Base-by-base conservation (phyloP, 2,888 invertebrate genomes). In the Polyploca ridens region DNA sequence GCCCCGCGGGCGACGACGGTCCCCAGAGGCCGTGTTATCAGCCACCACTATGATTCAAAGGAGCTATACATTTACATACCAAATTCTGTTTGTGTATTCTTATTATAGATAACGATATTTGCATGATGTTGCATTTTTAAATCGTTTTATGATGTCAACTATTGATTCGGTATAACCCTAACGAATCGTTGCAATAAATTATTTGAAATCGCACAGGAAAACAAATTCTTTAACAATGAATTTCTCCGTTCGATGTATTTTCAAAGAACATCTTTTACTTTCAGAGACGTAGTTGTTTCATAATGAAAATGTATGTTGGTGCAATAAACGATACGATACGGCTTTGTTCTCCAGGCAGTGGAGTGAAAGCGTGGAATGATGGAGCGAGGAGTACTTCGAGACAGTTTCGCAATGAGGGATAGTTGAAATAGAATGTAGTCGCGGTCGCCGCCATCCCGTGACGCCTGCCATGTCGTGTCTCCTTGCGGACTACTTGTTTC, bases 281-380 rank as follows among this genome's bases (percentile, higher is more conserved):
- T 82, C 76, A 81, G 82, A 81, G 71, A 68, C 66, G 76, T 76
- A 78, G 77, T 84, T 78, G 79, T 82, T 80, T 77, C 75, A 73
- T 85, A 85, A 86, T 87, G 85, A 88, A 86, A 86, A 86, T 85
- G 79, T 81, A 85, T 86, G 82, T 83, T 79, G 69, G 72, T 74
- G 78, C 78, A 81, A 83, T 83, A 85, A 85, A 78, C 82, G 75
- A 75, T 76, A 78, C 82, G 75, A 75, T 76, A 73, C 68, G 71
- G 76, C 72, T 83, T 81, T 83, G 78, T 80, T 54, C 54, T 54
- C 19, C 54, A 54, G 27, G 27, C 27, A 27, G 54, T 54, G 19
- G 10, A 54, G 54, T 14, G 54, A 54, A 54, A 4, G 8, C 10
- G 54, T 49, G 54, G 19, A 54, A 19, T 64, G 63, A 46, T 65